These are phyloP conservation scores for Passer domesticus DNA, from an alignment of 2,113 vertebrate genomes.

Conservation along the genomic window DNA sequence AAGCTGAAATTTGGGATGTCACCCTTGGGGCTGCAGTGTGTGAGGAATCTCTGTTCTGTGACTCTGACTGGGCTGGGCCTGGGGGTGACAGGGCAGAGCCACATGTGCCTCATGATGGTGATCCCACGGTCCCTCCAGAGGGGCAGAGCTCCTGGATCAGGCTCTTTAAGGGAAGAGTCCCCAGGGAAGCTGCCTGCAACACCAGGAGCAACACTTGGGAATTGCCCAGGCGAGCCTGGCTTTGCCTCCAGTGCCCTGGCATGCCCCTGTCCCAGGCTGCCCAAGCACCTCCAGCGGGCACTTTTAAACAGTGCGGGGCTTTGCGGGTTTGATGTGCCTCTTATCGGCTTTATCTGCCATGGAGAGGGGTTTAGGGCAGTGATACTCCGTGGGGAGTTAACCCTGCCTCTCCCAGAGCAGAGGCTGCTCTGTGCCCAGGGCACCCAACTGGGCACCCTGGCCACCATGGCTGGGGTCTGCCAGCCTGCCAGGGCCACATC, in stretches of 20 bases:
- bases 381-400: not conserved
- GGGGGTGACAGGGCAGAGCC: not conserved
- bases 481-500: not conserved
- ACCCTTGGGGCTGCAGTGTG: not conserved
- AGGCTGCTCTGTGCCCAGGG: rapidly evolving
- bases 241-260: not conserved
- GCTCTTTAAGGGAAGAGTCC: not conserved
- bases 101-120: rapidly evolving
- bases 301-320: slow-evolving; percentile 30
- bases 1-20: not conserved
- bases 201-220: not conserved
- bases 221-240: rapidly evolving
- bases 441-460: rapidly evolving
- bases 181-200: not conserved
- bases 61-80: rapidly evolving
- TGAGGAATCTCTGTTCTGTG: rapidly evolving
- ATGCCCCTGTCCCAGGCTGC: not conserved
- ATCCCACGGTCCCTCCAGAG: not conserved
- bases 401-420: not conserved
- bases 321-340: not conserved
- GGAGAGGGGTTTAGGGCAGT: slow-evolving; percentile 32
- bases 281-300: not conserved
- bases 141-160: not conserved
- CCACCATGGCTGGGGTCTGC: not conserved
- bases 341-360: slow-evolving; percentile 58